These are phyloP conservation scores for Dichetophora obliterata DNA, from an alignment of 2,888 invertebrate genomes.

Conservation along the genomic window DNA sequence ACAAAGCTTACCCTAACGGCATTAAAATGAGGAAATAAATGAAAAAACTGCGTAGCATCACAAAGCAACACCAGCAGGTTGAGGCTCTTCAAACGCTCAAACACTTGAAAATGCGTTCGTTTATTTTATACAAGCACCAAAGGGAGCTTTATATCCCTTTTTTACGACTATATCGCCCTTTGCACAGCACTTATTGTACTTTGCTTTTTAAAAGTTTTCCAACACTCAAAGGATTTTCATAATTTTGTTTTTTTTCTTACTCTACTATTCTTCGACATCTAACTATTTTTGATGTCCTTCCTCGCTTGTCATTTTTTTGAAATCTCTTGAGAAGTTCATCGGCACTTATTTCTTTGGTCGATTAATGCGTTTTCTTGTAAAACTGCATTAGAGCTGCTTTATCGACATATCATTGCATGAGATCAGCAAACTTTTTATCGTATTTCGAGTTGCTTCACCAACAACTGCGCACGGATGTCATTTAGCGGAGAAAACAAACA, in stretches of 20 bases:
- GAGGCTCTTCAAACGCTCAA: not conserved
- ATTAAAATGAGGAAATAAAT: not conserved
- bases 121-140: not conserved
- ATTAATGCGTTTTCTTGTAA: conserved; percentile 1
- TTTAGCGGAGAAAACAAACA: too few relatives aligned
- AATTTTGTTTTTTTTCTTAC: not conserved
- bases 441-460: too few relatives aligned
- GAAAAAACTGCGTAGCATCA: not conserved
- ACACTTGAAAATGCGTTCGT: conserved; percentile 8
- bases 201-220: not conserved
- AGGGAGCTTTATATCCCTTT: not conserved
- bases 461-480: too few relatives aligned
- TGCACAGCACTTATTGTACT: not conserved
- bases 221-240: not conserved
- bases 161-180: not conserved
- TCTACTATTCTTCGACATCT: too few relatives aligned
- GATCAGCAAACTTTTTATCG: not conserved
- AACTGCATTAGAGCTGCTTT: conserved; percentile 7
- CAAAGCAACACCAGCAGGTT: conserved; percentile 8
- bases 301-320: not conserved
- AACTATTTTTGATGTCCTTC: not conserved
- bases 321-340: conserved; percentile 7
- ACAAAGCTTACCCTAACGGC: not conserved
- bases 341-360: not conserved
- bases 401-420: conserved; percentile 6